phyloP scores from a whole-genome alignment of 2,113 vertebrate genomes.

The Spermophilus dauricus region DNA sequence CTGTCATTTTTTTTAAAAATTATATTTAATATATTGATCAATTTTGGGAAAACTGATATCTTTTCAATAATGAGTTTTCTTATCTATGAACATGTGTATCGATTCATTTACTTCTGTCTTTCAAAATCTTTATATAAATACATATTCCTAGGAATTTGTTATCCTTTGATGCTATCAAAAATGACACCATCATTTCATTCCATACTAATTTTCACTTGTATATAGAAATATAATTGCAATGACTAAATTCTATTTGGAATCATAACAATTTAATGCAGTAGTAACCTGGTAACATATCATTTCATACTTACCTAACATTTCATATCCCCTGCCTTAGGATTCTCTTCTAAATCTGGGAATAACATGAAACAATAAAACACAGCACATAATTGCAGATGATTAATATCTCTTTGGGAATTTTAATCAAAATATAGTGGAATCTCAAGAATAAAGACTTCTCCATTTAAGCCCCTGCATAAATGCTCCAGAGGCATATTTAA shows the following conservation, averaged over 20 bases:
- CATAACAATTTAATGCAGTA: too few species aligned
- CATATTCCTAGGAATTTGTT: too few species aligned
- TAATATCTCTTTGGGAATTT: neutral
- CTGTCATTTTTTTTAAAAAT: neutral
- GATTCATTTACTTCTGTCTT: neutral
- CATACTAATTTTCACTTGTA: neutral
- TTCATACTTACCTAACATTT: too few species aligned
- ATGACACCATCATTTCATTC: too few species aligned
- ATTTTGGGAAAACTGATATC: neutral
- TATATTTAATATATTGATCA: neutral
- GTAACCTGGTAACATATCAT: too few species aligned
- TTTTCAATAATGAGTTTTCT: conserved; percentile 7
- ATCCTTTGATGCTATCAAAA: too few species aligned
- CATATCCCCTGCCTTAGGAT: too few species aligned
- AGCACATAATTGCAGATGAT: neutral
- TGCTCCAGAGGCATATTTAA: neutral
- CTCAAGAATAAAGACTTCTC: neutral
- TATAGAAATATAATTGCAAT: neutral
- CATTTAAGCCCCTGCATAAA: neutral
- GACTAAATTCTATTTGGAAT: too few species aligned
- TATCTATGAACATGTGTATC: neutral
- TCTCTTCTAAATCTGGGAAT: too few species aligned
- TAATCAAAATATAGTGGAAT: neutral
- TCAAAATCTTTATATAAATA: neutral
- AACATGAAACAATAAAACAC: neutral